Conservation (phyloP, 37 sponge, comb jelly and placozoan genomes). For the Bolinopsis microptera region DNA sequence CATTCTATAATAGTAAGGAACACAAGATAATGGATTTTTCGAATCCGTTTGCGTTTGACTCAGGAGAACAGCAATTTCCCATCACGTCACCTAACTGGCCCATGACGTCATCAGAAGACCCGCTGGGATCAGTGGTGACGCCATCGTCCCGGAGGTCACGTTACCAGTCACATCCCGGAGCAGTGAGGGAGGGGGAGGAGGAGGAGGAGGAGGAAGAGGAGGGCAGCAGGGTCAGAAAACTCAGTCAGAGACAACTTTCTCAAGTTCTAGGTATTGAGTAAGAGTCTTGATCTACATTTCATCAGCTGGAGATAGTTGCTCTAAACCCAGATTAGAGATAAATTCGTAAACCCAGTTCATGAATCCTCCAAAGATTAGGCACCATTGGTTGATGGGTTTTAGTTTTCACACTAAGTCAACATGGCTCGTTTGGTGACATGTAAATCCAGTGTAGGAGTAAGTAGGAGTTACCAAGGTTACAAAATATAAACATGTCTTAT, state of each 20-base stretch:
- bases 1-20: no score
- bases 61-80: slow-evolving; percentile 13
- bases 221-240: not conserved
- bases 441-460: no score
- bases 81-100: slow-evolving; percentile 20
- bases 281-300: no score
- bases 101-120: not conserved
- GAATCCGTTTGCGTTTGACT: not conserved
- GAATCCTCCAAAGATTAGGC: no score
- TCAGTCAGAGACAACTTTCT: not conserved
- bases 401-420: no score
- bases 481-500: no score
- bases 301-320: no score
- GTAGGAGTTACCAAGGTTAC: no score
- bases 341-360: no score
- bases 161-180: slow-evolving; percentile 33
- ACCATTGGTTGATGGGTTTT: no score
- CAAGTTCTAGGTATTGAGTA: slow-evolving; percentile 34
- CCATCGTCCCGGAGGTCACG: not conserved
- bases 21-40: slow-evolving; percentile 3
- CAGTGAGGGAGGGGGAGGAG: slow-evolving; percentile 22
- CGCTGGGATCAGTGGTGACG: not conserved
- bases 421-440: no score
- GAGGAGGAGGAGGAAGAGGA: not conserved
- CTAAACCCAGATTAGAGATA: no score